These are phyloP conservation scores for Anser cygnoides DNA, from an alignment of 2,113 vertebrate species.

Conservation along the genomic window DNA sequence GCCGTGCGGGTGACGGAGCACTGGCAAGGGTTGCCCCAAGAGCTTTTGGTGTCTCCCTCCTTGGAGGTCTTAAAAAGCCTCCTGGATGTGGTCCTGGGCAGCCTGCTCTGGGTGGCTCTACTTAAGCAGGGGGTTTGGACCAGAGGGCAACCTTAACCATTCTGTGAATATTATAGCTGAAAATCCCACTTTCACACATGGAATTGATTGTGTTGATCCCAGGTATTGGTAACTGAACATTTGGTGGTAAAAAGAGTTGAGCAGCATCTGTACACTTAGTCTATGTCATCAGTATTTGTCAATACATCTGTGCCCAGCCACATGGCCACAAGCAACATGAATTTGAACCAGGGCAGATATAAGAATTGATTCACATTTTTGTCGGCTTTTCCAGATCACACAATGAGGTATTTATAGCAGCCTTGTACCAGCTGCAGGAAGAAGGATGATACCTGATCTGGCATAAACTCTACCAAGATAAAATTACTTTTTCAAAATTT, in stretches of 20 bases:
- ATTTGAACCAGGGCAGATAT: neutral
- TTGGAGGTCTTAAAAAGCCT: neutral
- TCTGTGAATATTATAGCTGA: neutral
- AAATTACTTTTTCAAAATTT: neutral
- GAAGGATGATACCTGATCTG: constrained; percentile 38
- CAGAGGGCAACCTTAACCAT: no score
- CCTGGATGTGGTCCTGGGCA: no score
- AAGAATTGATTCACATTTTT: neutral
- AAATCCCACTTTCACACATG: neutral
- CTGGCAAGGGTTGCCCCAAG: neutral
- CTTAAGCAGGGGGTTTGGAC: no score
- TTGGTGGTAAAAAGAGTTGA: neutral
- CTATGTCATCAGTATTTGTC: rapidly evolving
- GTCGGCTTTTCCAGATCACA: neutral
- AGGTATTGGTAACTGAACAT: neutral
- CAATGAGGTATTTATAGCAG: constrained; percentile 36
- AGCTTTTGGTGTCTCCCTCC: neutral
- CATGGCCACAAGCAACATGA: neutral
- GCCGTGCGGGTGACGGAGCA: neutral
- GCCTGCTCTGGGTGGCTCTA: no score
- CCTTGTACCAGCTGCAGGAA: constrained; percentile 32
- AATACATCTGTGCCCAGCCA: rapidly evolving
- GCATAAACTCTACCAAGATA: constrained; percentile 19
- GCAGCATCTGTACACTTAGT: neutral
- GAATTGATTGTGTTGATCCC: neutral